Conservation (phyloP, 2,888 invertebrate genomes). For the Cheiracanthium punctorium region DNA sequence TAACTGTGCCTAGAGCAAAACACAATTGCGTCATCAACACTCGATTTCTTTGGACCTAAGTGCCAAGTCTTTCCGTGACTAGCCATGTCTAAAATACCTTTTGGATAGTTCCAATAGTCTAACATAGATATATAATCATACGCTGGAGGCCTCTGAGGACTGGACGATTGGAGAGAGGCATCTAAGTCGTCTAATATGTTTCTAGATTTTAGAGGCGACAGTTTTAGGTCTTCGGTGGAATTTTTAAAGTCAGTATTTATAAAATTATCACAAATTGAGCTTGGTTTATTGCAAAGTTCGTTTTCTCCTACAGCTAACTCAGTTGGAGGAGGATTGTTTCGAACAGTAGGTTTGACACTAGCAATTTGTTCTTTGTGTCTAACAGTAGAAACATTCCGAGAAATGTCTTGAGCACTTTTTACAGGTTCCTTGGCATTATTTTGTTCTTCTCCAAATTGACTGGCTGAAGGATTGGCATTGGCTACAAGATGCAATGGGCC, state of each 20-base stretch:
- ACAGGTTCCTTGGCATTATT: conserved; percentile 17
- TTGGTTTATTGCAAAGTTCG: conserved; percentile 5
- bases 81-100: conserved; percentile 29
- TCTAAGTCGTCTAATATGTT: conserved; percentile 27
- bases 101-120: conserved; percentile 37
- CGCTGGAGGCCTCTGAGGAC: background rate
- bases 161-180: conserved; percentile 15
- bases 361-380: conserved; percentile 60
- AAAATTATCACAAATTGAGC: conserved; percentile 42
- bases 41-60: conserved; percentile 43
- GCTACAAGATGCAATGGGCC: conserved; percentile 53
- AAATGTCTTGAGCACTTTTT: background rate
- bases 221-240: background rate
- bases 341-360: conserved; percentile 56
- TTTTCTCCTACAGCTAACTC: background rate
- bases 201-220: background rate
- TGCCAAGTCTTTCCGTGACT: conserved; percentile 56
- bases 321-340: background rate
- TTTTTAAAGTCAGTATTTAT: conserved; percentile 14
- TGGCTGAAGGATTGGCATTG: background rate
- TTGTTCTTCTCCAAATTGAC: background rate
- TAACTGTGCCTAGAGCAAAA: conserved; percentile 54
- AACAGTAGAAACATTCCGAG: conserved; percentile 32
- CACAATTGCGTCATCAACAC: conserved; percentile 37
- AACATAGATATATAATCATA: conserved; percentile 31